A percentile compares a stretch with the other conserved stretches of the same genome.
phyloP scores from a whole-genome alignment of 2,888 invertebrate genomes.

The Idaea biselata region DNA sequence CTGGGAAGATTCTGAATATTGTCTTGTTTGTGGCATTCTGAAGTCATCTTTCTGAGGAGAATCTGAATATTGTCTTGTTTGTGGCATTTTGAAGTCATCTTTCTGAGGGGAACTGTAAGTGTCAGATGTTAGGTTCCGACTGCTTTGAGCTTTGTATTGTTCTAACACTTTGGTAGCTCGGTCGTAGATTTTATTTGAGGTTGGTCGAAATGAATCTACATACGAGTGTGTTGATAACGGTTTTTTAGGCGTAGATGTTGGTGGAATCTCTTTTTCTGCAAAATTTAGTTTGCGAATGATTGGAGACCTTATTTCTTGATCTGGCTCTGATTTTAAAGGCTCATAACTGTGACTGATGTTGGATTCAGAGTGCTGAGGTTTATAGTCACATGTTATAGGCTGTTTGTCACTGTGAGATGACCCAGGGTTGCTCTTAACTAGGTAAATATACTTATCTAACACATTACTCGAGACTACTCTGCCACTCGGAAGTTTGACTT shows the following conservation, averaged over 20 bases:
- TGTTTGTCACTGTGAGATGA: slow-evolving; percentile 38
- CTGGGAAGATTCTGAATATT: slow-evolving; percentile 42
- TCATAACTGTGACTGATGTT: slow-evolving; percentile 21
- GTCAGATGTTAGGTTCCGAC: slow-evolving; percentile 45
- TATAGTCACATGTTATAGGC: slow-evolving; percentile 28
- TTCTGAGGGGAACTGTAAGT: slow-evolving; percentile 40
- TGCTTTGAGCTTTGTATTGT: slow-evolving; percentile 64
- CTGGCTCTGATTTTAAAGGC: slow-evolving; percentile 27
- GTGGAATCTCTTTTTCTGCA: slow-evolving; percentile 64
- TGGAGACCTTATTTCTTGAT: slow-evolving; percentile 47
- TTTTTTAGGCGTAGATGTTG: slow-evolving; percentile 70
- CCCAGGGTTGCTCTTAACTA: slow-evolving; percentile 57
- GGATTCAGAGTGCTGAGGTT: slow-evolving; percentile 26
- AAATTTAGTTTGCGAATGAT: slow-evolving; percentile 62
- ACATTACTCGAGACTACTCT: slow-evolving; percentile 54
- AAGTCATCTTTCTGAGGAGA: slow-evolving; percentile 15
- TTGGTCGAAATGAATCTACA: slow-evolving; percentile 53
- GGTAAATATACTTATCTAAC: slow-evolving; percentile 72
- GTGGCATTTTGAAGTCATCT: slow-evolving; percentile 67
- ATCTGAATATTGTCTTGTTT: slow-evolving; percentile 62
- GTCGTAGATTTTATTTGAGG: slow-evolving; percentile 70
- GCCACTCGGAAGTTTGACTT: slow-evolving; percentile 59
- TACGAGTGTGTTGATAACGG: slow-evolving; percentile 29
- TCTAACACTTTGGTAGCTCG: slow-evolving; percentile 68
- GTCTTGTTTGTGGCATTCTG: slow-evolving; percentile 46